Evolutionary conservation across 2,888 invertebrate species (phyloP).

Genomic region (Phalangium opilio): DNA sequence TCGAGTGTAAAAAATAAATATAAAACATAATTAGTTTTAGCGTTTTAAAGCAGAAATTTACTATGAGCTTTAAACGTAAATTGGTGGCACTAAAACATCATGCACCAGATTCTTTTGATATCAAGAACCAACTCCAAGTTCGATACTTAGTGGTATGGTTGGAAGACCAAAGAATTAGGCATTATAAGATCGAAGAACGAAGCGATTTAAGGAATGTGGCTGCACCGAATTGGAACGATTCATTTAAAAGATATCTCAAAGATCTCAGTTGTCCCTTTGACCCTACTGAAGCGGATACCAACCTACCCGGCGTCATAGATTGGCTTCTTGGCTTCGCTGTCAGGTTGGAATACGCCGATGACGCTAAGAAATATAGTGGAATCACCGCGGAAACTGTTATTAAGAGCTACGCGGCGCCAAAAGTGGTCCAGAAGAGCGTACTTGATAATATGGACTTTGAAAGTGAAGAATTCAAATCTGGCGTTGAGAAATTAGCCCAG

Average conservation of each 20-base stretch:
- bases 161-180: slow-evolving; percentile 82
- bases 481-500: slow-evolving; percentile 60
- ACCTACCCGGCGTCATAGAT: slow-evolving; percentile 51
- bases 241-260: slow-evolving; percentile 52
- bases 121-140: slow-evolving; percentile 42
- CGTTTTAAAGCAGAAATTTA: too few species aligned
- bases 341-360: slow-evolving; percentile 63
- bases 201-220: slow-evolving; percentile 51
- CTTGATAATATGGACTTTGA: slow-evolving; percentile 71
- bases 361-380: slow-evolving; percentile 50
- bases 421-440: slow-evolving; percentile 61
- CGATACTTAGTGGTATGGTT: slow-evolving; percentile 72
- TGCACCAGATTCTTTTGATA: not conserved
- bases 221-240: slow-evolving; percentile 50
- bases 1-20: too few species aligned
- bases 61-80: too few species aligned
- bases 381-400: slow-evolving; percentile 44
- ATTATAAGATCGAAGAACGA: slow-evolving; percentile 67
- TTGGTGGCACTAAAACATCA: too few species aligned
- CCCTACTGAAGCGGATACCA: not conserved
- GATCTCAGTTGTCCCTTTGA: slow-evolving; percentile 56
- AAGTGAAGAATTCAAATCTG: slow-evolving; percentile 62
- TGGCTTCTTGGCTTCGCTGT: slow-evolving; percentile 76
- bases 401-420: slow-evolving; percentile 46
- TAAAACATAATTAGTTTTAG: too few species aligned